These are phyloP conservation scores for Eilema sororculum DNA, from an alignment of 2,888 invertebrate species.

Conservation along the genomic window DNA sequence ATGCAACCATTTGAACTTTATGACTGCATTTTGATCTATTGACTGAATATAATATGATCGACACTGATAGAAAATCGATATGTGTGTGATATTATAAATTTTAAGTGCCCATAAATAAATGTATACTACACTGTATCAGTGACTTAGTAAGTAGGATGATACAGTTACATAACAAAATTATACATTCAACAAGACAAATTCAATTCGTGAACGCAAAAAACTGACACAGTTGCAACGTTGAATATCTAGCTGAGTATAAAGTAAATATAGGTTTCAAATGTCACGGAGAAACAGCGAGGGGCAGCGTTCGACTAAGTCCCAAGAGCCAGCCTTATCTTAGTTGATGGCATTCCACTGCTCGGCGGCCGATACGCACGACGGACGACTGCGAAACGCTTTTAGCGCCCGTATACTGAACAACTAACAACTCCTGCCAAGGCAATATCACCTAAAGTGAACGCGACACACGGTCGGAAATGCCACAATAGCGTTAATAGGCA, in stretches of 20 bases:
- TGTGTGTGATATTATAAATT: not conserved
- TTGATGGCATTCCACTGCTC: constrained; percentile 84
- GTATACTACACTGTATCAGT: not conserved
- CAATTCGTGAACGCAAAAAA: constrained; percentile 16
- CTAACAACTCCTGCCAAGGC: constrained; percentile 33
- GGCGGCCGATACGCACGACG: constrained; percentile 84
- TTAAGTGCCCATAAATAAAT: not conserved
- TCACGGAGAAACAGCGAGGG: constrained; percentile 63
- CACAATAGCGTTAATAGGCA: constrained; percentile 36
- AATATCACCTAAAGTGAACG: constrained; percentile 51
- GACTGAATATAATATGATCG: no score
- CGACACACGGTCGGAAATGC: constrained; percentile 57
- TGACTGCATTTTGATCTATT: constrained; percentile 12
- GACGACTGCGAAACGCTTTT: constrained; percentile 86
- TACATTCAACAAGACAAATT: constrained; percentile 9
- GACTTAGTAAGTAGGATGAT: not conserved
- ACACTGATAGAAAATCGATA: constrained; percentile 7
- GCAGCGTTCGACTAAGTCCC: constrained; percentile 66
- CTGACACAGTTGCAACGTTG: constrained; percentile 26
- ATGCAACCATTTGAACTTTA: constrained; percentile 20
- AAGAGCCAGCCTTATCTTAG: constrained; percentile 81
- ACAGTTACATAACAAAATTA: constrained; percentile 17
- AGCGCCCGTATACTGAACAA: constrained; percentile 77
- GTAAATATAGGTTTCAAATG: constrained; percentile 66
- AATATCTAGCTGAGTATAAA: constrained; percentile 47